A percentile compares a stretch with the other conserved stretches of the same genome.
These are phyloP conservation scores for Sternotherus odoratus DNA, from an alignment of 2,797 vertebrate genomes.

Conservation along the genomic window DNA sequence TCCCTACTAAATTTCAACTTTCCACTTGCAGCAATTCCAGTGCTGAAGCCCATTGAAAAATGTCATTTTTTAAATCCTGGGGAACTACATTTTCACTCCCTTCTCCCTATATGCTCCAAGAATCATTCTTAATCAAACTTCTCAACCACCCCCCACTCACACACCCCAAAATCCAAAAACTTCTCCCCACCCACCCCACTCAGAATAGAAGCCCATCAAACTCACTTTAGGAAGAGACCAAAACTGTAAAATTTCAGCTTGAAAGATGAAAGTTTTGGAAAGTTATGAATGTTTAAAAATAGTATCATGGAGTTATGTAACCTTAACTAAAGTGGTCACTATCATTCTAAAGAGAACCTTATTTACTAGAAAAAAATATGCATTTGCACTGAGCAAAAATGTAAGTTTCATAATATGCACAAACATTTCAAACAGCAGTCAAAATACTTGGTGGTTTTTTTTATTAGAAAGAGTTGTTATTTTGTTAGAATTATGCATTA, in stretches of 20 bases:
- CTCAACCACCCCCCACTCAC: background rate
- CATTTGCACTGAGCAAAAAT: background rate
- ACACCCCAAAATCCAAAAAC: background rate
- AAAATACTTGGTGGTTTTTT: background rate
- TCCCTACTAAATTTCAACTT: background rate
- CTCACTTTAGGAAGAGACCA: background rate
- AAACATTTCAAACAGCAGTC: background rate
- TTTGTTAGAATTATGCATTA: background rate
- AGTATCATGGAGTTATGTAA: background rate
- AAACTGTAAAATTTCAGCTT: background rate
- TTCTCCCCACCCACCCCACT: background rate
- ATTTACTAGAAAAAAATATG: background rate
- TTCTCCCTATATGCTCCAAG: conserved; percentile 1
- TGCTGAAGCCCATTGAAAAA: background rate
- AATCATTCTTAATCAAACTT: background rate
- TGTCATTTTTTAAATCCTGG: fast-evolving
- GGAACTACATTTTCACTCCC: background rate
- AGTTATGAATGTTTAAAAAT: background rate
- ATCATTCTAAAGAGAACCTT: background rate
- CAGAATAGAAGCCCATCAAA: background rate
- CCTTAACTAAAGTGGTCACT: conserved; percentile 8
- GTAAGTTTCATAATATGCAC: background rate
- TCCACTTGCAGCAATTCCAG: background rate
- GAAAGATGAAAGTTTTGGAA: background rate
- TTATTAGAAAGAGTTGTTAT: conserved; percentile 12